Conservation (phyloP, 2,797 vertebrate species). For the Tinamus major region DNA sequence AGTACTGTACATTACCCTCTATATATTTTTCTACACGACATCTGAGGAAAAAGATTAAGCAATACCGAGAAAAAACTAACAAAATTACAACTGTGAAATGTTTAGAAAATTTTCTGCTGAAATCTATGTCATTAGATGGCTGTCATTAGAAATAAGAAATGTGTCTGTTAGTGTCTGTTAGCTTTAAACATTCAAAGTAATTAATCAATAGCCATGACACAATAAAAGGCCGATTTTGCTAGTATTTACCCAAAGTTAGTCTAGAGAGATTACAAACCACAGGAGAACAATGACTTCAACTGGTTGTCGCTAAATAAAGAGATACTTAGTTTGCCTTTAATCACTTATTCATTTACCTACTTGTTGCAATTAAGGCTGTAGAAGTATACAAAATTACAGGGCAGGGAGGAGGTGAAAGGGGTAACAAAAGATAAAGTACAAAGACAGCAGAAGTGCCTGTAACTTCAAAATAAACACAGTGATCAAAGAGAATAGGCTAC, state of each 20-base stretch:
- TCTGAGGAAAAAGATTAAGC: not conserved
- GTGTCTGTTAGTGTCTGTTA: not conserved
- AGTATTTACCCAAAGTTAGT: not conserved
- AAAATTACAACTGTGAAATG: not conserved
- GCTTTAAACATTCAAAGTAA: not conserved
- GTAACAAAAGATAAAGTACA: accelerated
- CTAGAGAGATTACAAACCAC: not conserved
- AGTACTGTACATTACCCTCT: accelerated
- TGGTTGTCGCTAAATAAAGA: accelerated
- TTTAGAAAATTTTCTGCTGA: not conserved
- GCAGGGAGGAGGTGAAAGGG: too few species aligned
- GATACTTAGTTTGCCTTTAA: not conserved
- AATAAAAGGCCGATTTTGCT: not conserved
- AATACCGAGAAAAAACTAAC: not conserved
- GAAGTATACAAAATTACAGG: not conserved
- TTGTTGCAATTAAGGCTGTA: not conserved
- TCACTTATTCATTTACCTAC: not conserved
- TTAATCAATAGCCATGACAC: not conserved
- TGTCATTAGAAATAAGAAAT: not conserved
- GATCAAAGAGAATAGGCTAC: too few species aligned
- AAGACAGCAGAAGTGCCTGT: accelerated
- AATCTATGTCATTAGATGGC: not conserved
- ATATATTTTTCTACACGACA: not conserved
- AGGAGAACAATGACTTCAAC: not conserved
- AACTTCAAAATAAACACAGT: accelerated